phyloP scores from a whole-genome alignment of 92 coral and sea anemone genomes.

The Phenganax marumi region DNA sequence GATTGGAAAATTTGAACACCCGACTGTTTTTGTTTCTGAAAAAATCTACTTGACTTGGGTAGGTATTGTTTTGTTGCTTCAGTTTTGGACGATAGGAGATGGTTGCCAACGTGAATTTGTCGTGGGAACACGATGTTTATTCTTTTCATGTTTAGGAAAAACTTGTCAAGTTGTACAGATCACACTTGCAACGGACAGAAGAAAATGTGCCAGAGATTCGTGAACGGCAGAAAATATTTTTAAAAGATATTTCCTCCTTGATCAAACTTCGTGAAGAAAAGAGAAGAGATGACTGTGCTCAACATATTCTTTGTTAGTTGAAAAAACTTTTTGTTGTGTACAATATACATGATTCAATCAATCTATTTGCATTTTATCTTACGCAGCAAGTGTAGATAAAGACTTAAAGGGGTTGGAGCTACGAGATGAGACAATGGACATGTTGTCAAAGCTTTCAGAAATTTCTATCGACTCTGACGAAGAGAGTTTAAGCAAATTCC shows the following conservation, averaged over 20 bases:
- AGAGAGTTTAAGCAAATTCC: neutral
- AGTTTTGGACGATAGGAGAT: neutral
- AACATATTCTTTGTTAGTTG: constrained; percentile 18
- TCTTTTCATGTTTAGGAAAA: constrained; percentile 19
- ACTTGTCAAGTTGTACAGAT: neutral
- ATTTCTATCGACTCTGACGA: neutral
- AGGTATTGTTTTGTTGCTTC: neutral
- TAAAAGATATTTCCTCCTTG: neutral
- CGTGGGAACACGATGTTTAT: neutral
- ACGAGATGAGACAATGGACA: constrained; percentile 1
- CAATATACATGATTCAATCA: neutral
- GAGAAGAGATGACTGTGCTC: neutral
- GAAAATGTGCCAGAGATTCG: neutral
- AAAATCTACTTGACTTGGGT: constrained; percentile 21
- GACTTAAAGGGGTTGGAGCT: neutral
- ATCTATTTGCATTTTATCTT: neutral
- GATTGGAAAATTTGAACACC: constrained; percentile 24
- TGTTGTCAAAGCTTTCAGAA: neutral
- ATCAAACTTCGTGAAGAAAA: constrained; percentile 34
- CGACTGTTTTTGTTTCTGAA: constrained; percentile 18
- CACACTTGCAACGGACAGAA: neutral
- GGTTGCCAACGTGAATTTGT: neutral
- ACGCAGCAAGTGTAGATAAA: neutral
- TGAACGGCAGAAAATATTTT: neutral
- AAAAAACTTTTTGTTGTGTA: neutral